Base-by-base conservation (phyloP, 2,113 vertebrate species). In the Pithys albifrons region DNA sequence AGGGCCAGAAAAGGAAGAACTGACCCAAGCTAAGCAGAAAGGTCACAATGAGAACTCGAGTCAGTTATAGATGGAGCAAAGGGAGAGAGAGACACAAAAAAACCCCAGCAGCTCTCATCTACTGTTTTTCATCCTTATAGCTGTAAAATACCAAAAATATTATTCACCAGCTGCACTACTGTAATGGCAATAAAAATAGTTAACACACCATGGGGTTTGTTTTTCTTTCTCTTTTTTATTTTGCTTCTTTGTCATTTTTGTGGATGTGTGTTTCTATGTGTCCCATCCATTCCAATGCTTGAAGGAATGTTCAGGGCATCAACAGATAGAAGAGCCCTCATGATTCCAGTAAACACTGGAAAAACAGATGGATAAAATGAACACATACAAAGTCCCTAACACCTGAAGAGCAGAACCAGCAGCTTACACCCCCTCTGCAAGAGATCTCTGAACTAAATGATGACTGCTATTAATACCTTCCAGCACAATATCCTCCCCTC, bases 401-500 rank as follows among this genome's bases (percentile, higher is more conserved):
- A 58, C 70, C 61, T 27, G 66, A 85, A 19, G 15, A 85, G 55
- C 28, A 88, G 74, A 85, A 89, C 11, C 54, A 79, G 57, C 46
- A 92, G 59, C 39, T 58, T 59, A 24, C 19, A 83, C 65, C 12
- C 48, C 76, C 55, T 81, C 39, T 85, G 25, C 80, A 67, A 81
- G 61, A 87, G 35, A 91, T 77, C 55, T 17, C 33, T 33, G 70
- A 84, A 37, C 65, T 87, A 74, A 89, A 58, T 33, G 41, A 92
- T 46, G 69, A 77, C 89, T 92, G 39, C 69, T 92, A 91, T 93
- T 94, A 91, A 92, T 71, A 91, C 57, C 70, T 84, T 10, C 91
- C 29, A 76, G 58, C 48, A 89, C 85, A 91, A 62, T 67, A 95
- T 54, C 49, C n/a, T 89, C 52, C 41, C n/a, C 67, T 58, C 46